These are phyloP conservation scores for Aleiodes sp. DNA, from an alignment of 1,140 invertebrate genomes.

Conservation along the genomic window DNA sequence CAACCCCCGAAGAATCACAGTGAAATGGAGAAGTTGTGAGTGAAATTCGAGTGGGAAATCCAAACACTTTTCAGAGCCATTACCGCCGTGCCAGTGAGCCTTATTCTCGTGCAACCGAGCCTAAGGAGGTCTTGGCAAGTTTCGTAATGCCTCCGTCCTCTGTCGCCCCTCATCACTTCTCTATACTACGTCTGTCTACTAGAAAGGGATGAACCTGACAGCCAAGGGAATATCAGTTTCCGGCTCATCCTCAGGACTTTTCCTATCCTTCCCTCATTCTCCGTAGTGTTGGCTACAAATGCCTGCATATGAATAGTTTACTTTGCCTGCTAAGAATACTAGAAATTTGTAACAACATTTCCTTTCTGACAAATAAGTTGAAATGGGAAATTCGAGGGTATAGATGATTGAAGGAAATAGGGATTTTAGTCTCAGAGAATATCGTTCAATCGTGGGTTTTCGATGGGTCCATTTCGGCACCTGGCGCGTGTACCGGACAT, in stretches of 20 bases:
- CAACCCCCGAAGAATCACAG: constrained; percentile 10
- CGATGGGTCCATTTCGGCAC: too few relatives aligned
- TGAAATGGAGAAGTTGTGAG: constrained; percentile 11
- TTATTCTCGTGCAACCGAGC: constrained; percentile 17
- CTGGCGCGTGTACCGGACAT: too few relatives aligned
- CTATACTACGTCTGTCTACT: not conserved
- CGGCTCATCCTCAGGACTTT: constrained; percentile 18
- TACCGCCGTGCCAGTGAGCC: constrained; percentile 25
- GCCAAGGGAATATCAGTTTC: constrained; percentile 23
- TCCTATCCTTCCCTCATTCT: not conserved
- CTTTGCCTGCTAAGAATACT: not conserved
- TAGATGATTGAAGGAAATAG: not conserved
- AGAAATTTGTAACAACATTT: not conserved
- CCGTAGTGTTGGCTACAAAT: not conserved
- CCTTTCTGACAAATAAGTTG: not conserved
- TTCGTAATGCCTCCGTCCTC: not conserved
- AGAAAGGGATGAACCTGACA: constrained; percentile 25
- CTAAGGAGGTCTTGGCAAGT: constrained; percentile 17
- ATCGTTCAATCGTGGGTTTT: too few relatives aligned
- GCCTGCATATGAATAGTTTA: not conserved
- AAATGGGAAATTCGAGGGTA: not conserved
- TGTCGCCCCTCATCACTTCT: not conserved
- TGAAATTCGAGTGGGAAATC: constrained; percentile 23
- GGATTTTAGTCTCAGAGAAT: too few relatives aligned
- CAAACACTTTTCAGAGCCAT: constrained; percentile 30